phyloP scores from a whole-genome alignment of 2,797 vertebrate genomes.

The Acrossocheilus wenchowensis region DNA sequence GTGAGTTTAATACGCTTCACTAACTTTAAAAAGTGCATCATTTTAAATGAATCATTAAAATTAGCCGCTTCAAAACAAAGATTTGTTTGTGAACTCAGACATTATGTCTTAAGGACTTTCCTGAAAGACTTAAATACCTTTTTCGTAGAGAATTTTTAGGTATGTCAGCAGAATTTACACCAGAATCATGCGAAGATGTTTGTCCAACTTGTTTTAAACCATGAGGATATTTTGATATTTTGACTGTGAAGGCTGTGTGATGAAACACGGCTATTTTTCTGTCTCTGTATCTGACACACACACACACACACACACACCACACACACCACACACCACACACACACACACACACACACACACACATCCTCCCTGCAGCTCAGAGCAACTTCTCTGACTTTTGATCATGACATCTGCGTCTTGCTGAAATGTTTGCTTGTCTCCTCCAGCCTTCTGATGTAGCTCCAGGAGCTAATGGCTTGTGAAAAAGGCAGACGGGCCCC shows the following conservation, averaged over 20 bases:
- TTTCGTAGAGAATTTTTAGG: not conserved
- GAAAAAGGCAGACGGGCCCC: constrained; percentile 89
- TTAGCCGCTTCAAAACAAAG: too few relatives aligned
- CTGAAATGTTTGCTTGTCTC: constrained; percentile 93
- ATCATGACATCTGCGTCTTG: constrained; percentile 90
- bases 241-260: not conserved
- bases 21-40: not conserved
- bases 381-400: constrained; percentile 81
- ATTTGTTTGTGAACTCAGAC: not conserved
- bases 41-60: not conserved
- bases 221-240: constrained; percentile 19
- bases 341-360: constrained; percentile 56
- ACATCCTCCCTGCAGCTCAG: constrained; percentile 75
- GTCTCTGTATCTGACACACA: constrained; percentile 64
- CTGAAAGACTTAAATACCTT: not conserved
- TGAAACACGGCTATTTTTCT: constrained; percentile 39
- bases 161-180: not conserved
- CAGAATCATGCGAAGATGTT: not conserved
- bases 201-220: not conserved
- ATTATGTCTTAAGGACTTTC: not conserved
- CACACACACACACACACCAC: constrained; percentile 61
- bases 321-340: constrained; percentile 47
- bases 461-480: constrained; percentile 99
- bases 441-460: constrained; percentile 97
- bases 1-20: not conserved